Evolutionary conservation across 2,113 vertebrate species (phyloP).

Genomic region (Lophius piscatorius): DNA sequence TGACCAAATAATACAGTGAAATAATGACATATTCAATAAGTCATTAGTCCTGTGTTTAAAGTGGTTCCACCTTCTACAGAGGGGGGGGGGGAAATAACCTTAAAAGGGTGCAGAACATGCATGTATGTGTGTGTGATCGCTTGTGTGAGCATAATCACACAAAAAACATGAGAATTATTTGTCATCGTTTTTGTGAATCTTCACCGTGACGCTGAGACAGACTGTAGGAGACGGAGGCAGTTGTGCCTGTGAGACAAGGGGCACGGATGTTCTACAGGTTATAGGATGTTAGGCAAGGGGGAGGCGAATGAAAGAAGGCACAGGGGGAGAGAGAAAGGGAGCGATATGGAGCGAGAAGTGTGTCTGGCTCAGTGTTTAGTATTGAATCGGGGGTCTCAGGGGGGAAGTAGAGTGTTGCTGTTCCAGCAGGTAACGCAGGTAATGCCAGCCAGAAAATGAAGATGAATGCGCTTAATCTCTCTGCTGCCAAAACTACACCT

Average conservation of each 20-base stretch:
- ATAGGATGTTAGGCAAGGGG: constrained; percentile 20
- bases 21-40: constrained; percentile 61
- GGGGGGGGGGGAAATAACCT: neutral
- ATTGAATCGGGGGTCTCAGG: constrained; percentile 40
- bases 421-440: constrained; percentile 61
- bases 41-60: constrained; percentile 48
- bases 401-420: constrained; percentile 52
- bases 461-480: constrained; percentile 72
- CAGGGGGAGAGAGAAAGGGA: constrained; percentile 3
- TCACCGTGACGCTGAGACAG: constrained; percentile 52
- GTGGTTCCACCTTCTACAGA: constrained; percentile 3
- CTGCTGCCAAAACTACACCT: constrained; percentile 56
- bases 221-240: constrained; percentile 50
- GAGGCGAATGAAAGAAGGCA: constrained; percentile 5
- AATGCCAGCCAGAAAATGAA: constrained; percentile 64
- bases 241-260: constrained; percentile 44
- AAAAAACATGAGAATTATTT: constrained; percentile 30
- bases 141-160: constrained; percentile 49
- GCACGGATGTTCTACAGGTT: constrained; percentile 41
- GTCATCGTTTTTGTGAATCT: constrained; percentile 62
- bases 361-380: constrained; percentile 42
- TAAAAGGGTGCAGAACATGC: neutral
- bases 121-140: constrained; percentile 21
- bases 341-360: constrained; percentile 9
- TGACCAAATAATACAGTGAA: constrained; percentile 48